Conservation (phyloP, 2,888 invertebrate species). For the Acanthosepion esculentum region DNA sequence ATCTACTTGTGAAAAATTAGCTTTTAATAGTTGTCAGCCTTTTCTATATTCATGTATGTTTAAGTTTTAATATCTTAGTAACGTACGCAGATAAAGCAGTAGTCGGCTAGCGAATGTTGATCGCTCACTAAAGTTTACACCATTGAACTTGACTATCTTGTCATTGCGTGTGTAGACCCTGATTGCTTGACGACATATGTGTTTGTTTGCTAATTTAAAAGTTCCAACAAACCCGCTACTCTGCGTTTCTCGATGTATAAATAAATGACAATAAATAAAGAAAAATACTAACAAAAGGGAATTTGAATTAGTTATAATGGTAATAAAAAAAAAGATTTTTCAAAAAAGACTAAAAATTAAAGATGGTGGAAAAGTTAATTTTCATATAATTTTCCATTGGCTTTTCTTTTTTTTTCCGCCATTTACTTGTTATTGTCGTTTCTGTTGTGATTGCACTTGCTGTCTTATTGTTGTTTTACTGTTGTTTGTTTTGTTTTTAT, state of each 20-base stretch:
- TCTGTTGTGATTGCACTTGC: slow-evolving; percentile 4
- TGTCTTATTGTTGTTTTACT: neutral
- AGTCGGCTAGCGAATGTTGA: too few species aligned
- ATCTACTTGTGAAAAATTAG: too few species aligned
- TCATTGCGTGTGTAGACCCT: neutral
- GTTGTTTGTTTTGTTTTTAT: neutral
- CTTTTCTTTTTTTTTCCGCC: neutral
- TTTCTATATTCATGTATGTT: too few species aligned
- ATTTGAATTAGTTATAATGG: slow-evolving; percentile 20
- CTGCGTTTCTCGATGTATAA: neutral
- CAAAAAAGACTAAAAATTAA: neutral
- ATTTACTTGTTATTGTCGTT: neutral
- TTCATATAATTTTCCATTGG: neutral
- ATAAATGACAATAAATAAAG: neutral
- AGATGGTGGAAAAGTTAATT: neutral
- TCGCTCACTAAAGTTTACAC: neutral
- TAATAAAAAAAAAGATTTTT: neutral
- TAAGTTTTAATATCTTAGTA: too few species aligned
- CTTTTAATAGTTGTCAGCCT: too few species aligned
- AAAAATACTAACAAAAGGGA: neutral
- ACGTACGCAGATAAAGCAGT: too few species aligned
- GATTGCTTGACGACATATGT: neutral
- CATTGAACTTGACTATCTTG: neutral
- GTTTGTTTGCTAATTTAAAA: neutral
- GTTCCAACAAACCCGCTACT: neutral